Conservation (phyloP, 2,888 invertebrate species). For the Ramazzottius varieornatus region DNA sequence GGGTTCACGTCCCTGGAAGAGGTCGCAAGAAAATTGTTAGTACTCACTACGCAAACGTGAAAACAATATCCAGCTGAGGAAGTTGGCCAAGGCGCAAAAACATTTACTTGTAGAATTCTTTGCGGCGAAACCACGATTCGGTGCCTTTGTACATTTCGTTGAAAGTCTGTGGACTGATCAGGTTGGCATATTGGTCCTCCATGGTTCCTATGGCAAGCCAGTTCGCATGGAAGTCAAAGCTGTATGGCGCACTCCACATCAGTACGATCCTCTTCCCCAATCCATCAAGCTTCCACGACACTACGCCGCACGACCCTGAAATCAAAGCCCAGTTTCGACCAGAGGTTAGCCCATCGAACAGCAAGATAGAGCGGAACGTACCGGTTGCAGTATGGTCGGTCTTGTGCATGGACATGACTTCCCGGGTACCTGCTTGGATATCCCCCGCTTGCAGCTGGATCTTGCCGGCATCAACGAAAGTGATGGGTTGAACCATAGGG, state of each 20-base stretch:
- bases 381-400: conserved; percentile 1
- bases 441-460: background rate
- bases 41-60: no score
- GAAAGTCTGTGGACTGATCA: background rate
- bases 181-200: background rate
- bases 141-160: background rate
- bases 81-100: no score
- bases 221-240: conserved; percentile 1
- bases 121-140: background rate
- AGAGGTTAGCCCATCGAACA: no score
- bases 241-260: background rate
- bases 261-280: background rate
- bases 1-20: background rate
- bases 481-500: background rate
- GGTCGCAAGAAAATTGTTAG: no score
- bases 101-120: background rate
- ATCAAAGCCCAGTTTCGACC: background rate
- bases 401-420: background rate
- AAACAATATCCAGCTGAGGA: no score
- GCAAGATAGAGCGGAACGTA: no score
- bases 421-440: background rate
- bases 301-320: background rate
- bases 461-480: background rate
- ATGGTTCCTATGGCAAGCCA: background rate
- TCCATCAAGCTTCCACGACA: background rate